These are phyloP conservation scores for Jordanella pulchra DNA, from an alignment of 2,797 vertebrate genomes.

Conservation along the genomic window DNA sequence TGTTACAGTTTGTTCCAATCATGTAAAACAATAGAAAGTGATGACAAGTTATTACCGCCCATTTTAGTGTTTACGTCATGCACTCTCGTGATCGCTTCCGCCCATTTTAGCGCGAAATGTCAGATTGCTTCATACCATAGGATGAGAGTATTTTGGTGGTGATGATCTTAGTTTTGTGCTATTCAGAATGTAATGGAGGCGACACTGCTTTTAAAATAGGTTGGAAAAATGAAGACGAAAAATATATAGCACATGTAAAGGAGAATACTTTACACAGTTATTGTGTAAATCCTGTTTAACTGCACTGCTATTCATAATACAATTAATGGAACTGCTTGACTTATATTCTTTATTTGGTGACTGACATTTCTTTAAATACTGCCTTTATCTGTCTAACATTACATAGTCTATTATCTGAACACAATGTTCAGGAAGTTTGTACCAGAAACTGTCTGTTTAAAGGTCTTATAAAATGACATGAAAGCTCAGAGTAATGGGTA, in stretches of 20 bases:
- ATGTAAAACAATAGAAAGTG: conserved; percentile 52
- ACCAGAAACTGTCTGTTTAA: not conserved
- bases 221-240: not conserved
- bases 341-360: not conserved
- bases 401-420: not conserved
- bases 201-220: not conserved
- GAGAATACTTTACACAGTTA: not conserved
- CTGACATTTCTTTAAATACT: not conserved
- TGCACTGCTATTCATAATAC: not conserved
- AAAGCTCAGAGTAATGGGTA: not conserved
- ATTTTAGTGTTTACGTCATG: conserved; percentile 42
- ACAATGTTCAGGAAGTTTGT: not conserved
- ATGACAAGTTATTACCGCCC: conserved; percentile 29
- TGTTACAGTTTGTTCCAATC: conserved; percentile 3
- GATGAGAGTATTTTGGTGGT: not conserved
- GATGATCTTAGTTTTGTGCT: conserved; percentile 24
- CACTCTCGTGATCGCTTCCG: conserved; percentile 65
- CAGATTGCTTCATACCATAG: conserved; percentile 17
- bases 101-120: conserved; percentile 74
- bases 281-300: not conserved
- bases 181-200: conserved; percentile 4
- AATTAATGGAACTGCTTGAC: not conserved
- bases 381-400: not conserved
- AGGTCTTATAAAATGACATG: not conserved
- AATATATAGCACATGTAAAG: not conserved